phyloP scores from a whole-genome alignment of 2,888 invertebrate genomes.

The Phortica okadai region DNA sequence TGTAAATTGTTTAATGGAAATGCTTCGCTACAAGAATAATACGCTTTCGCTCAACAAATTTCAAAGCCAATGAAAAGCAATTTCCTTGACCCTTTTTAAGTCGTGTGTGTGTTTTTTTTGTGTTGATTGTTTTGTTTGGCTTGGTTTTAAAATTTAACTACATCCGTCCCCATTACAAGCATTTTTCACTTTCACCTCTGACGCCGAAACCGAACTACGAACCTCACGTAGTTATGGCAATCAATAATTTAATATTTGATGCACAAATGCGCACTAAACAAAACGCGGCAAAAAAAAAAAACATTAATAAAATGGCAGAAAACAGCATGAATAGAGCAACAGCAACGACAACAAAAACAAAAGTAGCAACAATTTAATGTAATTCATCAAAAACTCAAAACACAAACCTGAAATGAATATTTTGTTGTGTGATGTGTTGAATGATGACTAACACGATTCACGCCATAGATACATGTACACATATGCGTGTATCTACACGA shows the following conservation, averaged over 20 bases:
- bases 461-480: not conserved
- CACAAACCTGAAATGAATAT: conserved; percentile 16
- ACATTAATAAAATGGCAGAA: not conserved
- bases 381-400: conserved; percentile 20
- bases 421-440: too few relatives aligned
- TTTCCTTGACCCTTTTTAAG: too few relatives aligned
- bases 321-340: too few relatives aligned
- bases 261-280: conserved; percentile 16
- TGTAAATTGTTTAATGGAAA: too few relatives aligned
- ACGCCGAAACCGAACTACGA: not conserved
- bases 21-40: too few relatives aligned
- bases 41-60: too few relatives aligned
- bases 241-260: conserved; percentile 51
- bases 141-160: not conserved
- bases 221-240: conserved; percentile 43
- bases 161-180: not conserved
- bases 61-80: too few relatives aligned
- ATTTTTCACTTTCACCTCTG: conserved; percentile 23
- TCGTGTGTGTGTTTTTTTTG: too few relatives aligned
- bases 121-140: not conserved
- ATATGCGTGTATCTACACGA: not conserved
- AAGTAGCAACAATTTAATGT: conserved; percentile 11
- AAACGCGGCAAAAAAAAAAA: conserved; percentile 11
- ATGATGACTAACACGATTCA: conserved; percentile 16
- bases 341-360: not conserved